Base-by-base conservation (phyloP, 1,140 invertebrate genomes). In the Colletes gigas region DNA sequence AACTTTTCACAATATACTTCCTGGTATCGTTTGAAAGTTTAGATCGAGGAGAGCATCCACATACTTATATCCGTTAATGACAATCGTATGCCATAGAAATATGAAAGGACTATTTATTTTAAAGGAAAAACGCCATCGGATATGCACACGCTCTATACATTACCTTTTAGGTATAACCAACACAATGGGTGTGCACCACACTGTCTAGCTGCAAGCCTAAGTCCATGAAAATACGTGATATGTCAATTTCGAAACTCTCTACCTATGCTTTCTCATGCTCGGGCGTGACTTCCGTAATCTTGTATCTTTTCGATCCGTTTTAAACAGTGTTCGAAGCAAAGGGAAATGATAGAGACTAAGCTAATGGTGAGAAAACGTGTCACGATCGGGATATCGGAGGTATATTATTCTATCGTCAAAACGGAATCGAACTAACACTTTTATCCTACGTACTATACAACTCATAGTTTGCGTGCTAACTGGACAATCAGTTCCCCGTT, bases 181-280 rank as follows among this genome's bases (percentile, higher is more conserved):
- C n/a, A 47, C 59, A 67, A 65, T 39, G 55, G 81, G 17, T 41
- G 68, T 30, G 68, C 67, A 76, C 57, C 57, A 70, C 74, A 65
- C 55, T 54, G 55, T 59, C 68, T 72, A 71, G 19, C 73, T 73
- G 73, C 63, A 69, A 75, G 30, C 9, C n/a, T 55, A 83, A 83
- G 57, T 19, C 14, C 14, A 30, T 47, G 57, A 72, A 79, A 72
- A 67, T 85, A 63, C 69, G 68, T 69, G 83, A 85, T 72, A 84
- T 76, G 83, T 85, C 78, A 74, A 81, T 85, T 84, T 73, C 65
- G 73, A 72, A 72, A 65, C 72, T 66, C 72, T 66, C 19, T 74
- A 67, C 62, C 41, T 81, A 72, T 65, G 50, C 57, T 62, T 55
- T 68, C 71, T 67, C 54, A 67, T 72, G 50, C 50, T 68, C 62